These are phyloP conservation scores for Chloromyia formosa DNA, from an alignment of 2,888 invertebrate species.

Conservation along the genomic window DNA sequence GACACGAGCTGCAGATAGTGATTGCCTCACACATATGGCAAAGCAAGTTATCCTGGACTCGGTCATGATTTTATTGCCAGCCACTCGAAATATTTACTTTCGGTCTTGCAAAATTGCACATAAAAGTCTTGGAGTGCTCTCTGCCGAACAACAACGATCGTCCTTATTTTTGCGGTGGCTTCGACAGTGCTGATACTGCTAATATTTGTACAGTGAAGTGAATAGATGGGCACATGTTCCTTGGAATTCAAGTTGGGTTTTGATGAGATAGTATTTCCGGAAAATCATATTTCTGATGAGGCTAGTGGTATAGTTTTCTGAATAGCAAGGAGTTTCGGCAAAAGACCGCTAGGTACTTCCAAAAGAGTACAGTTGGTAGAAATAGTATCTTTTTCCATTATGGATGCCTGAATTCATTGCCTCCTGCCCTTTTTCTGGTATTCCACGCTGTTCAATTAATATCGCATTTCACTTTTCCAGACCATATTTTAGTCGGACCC, in stretches of 20 bases:
- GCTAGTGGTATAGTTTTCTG: too few relatives aligned
- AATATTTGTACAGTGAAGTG: slow-evolving; percentile 10
- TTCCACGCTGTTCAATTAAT: too few relatives aligned
- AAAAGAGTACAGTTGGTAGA: too few relatives aligned
- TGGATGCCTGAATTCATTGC: too few relatives aligned
- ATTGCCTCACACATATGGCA: background rate
- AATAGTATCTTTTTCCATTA: too few relatives aligned
- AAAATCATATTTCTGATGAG: background rate
- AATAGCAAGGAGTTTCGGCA: too few relatives aligned
- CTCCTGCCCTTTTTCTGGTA: too few relatives aligned
- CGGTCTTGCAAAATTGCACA: slow-evolving; percentile 20
- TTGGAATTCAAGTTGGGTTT: background rate
- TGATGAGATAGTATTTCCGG: background rate
- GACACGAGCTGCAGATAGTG: background rate
- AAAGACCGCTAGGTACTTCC: too few relatives aligned
- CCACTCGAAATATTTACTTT: slow-evolving; percentile 17
- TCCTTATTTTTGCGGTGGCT: slow-evolving; percentile 9
- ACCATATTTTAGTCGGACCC: too few relatives aligned
- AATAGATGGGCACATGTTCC: background rate
- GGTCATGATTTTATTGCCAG: slow-evolving; percentile 10
- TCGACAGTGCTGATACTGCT: slow-evolving; percentile 1
- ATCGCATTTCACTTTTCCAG: too few relatives aligned
- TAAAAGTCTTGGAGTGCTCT: slow-evolving; percentile 15
- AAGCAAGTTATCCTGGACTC: background rate
- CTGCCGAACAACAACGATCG: background rate